A percentile compares a stretch with the other conserved stretches of the same genome.
phyloP scores from a whole-genome alignment of 2,888 invertebrate species.

The Drosophila sordidapex region DNA sequence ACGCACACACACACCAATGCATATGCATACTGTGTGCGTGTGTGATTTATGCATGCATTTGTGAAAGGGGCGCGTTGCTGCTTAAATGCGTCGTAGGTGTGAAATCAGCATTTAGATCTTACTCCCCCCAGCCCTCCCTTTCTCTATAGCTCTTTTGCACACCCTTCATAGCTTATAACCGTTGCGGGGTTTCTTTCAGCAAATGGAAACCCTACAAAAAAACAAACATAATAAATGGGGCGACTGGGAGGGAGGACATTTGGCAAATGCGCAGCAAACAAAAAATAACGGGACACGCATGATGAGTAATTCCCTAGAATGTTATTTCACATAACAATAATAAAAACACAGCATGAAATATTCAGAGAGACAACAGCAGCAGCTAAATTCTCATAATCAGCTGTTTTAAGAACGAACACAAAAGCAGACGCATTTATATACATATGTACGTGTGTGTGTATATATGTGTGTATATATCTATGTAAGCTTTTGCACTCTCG shows the following conservation, averaged over 20 bases:
- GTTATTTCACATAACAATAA: slow-evolving; percentile 35
- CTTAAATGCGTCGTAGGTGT: slow-evolving; percentile 64
- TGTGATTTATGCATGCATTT: slow-evolving; percentile 60
- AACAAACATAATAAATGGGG: neutral
- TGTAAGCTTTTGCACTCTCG: slow-evolving; percentile 3
- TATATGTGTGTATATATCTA: neutral
- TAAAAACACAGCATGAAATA: slow-evolving; percentile 23
- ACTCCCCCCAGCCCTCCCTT: neutral
- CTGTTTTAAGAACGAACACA: slow-evolving; percentile 30
- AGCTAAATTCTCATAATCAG: slow-evolving; percentile 45
- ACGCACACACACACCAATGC: neutral
- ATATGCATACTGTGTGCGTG: slow-evolving; percentile 41
- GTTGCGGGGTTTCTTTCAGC: slow-evolving; percentile 63
- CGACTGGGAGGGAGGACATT: slow-evolving; percentile 3
- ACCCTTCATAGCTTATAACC: slow-evolving; percentile 32
- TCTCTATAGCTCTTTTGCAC: neutral
- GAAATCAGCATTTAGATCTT: slow-evolving; percentile 43
- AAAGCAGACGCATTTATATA: slow-evolving; percentile 1
- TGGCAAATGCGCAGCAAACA: slow-evolving; percentile 63
- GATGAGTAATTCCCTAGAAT: slow-evolving; percentile 44
- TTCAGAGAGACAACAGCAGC: neutral
- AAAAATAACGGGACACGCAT: slow-evolving; percentile 33
- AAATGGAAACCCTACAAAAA: slow-evolving; percentile 60
- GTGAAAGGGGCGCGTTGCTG: slow-evolving; percentile 15
- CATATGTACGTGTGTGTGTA: neutral